phyloP scores from a whole-genome alignment of 1,140 invertebrate species.

The Drosophila lowei region DNA sequence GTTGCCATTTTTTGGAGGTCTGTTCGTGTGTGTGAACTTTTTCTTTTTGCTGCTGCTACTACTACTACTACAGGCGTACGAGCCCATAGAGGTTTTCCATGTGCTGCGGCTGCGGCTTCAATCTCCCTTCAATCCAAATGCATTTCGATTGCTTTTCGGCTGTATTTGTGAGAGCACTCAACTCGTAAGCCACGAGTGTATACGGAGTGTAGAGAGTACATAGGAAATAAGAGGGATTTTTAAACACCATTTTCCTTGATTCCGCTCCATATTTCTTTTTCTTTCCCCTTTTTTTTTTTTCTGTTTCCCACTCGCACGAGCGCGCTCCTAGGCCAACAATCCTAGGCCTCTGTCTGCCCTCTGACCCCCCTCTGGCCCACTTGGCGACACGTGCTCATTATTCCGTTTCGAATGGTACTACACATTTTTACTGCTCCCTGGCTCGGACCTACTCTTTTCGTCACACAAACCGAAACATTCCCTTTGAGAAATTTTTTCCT shows the following conservation, averaged over 20 bases:
- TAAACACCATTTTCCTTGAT: constrained; percentile 68
- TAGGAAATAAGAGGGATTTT: constrained; percentile 36
- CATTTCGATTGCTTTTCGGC: constrained; percentile 72
- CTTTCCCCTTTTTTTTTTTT: constrained; percentile 33
- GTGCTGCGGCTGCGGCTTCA: constrained; percentile 26
- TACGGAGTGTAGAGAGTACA: constrained; percentile 2
- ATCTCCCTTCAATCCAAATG: constrained; percentile 62
- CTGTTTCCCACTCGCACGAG: constrained; percentile 59
- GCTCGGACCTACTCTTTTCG: constrained; percentile 10
- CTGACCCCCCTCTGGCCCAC: constrained; percentile 45
- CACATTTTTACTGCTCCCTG: constrained; percentile 43
- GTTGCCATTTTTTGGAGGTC: constrained; percentile 48
- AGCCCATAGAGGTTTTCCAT: constrained; percentile 26
- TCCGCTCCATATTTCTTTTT: constrained; percentile 30
- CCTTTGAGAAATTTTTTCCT: constrained; percentile 1
- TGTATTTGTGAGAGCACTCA: constrained; percentile 67
- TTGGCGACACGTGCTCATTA: constrained; percentile 73
- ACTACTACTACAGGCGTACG: constrained; percentile 31
- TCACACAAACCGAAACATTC: constrained; percentile 11
- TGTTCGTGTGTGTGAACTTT: constrained; percentile 28
- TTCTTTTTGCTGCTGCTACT: constrained; percentile 26
- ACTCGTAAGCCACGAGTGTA: constrained; percentile 39
- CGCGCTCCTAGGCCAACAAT: constrained; percentile 26
- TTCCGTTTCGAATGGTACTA: constrained; percentile 71
- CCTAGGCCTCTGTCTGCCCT: constrained; percentile 28